Base-by-base conservation (phyloP, 2,113 vertebrate species). In the Carassius gibelio region DNA sequence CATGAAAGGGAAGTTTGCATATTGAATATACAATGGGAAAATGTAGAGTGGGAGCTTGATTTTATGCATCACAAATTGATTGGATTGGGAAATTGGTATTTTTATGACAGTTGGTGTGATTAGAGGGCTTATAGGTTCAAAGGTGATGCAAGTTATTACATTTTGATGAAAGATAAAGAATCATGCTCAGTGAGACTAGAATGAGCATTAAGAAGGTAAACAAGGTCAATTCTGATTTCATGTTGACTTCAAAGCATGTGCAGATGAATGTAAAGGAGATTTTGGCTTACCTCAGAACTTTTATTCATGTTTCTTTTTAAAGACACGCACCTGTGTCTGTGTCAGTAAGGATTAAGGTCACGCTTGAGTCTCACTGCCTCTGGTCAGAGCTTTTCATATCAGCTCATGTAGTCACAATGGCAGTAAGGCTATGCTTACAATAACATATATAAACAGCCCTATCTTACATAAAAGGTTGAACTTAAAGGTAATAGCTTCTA, bases 401-500 rank as follows among this genome's bases (percentile, higher is more conserved):
- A 81, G 38, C n/a, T 81, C 34, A 55, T 78, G 9, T 15, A n/a
- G 30, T 78, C 61, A 50, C 61, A 71, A 71, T 55, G 64, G 45
- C 80, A 69, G 64, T 34, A 30, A 81, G 38, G 38, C 21, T 4
- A 26, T 68, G 61, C 9, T 21, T 81, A 34, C 8, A 23, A 38
- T 42, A 30, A 52, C 23, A 38, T 42, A 21, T 45, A n/a, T 0
- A 30, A 75, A 17, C 8, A 66, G 14, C 75, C 71, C 72, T 66
- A 78, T 68, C 13, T 64, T 77, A 94, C 94, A 95, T 82, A 82
- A 82, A 82, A 82, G 81, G 81, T 55, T 52, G 21, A 75, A 59
- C 21, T 71, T 14, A 64, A 23, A 66, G 69, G n/a, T 59, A 69
- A 52, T 3, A 61, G 66, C 34, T 59, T 36, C 48, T 55, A 81